Evolutionary conservation across 2,888 invertebrate species (phyloP).

Genomic region (Leucophenga montana): DNA sequence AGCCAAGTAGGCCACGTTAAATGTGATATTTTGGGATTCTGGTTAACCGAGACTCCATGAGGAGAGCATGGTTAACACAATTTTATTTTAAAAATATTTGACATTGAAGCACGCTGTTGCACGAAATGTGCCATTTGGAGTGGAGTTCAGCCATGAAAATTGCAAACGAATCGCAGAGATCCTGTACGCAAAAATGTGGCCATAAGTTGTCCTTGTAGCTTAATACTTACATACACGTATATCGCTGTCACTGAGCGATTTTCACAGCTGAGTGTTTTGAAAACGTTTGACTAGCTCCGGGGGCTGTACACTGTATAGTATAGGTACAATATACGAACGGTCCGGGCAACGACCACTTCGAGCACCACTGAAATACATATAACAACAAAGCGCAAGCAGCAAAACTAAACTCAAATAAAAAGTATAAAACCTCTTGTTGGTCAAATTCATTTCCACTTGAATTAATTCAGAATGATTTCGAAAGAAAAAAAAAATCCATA

Average conservation of each 20-base stretch:
- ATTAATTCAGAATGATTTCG: neutral
- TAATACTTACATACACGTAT: no score
- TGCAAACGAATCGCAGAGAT: constrained; percentile 7
- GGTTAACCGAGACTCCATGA: constrained; percentile 50
- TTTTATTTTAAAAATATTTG: neutral
- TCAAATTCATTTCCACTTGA: constrained; percentile 69
- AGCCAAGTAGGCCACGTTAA: constrained; percentile 52
- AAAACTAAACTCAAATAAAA: constrained; percentile 22
- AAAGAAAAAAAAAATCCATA: constrained; percentile 28
- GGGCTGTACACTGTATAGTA: neutral
- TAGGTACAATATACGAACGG: no score
- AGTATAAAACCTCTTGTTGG: constrained; percentile 59
- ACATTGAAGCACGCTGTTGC: constrained; percentile 11
- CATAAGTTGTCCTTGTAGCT: constrained; percentile 51
- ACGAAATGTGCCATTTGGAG: neutral
- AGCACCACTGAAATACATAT: neutral
- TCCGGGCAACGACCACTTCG: neutral
- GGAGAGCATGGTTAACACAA: constrained; percentile 5
- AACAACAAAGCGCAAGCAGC: constrained; percentile 4
- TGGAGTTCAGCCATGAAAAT: neutral
- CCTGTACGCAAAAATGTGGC: constrained; percentile 51
- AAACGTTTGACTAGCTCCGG: no score
- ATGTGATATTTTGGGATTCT: constrained; percentile 61
- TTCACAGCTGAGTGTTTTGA: no score
- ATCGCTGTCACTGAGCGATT: neutral